These are phyloP conservation scores for Diarsia dahlii DNA, from an alignment of 2,888 invertebrate genomes.

Conservation along the genomic window DNA sequence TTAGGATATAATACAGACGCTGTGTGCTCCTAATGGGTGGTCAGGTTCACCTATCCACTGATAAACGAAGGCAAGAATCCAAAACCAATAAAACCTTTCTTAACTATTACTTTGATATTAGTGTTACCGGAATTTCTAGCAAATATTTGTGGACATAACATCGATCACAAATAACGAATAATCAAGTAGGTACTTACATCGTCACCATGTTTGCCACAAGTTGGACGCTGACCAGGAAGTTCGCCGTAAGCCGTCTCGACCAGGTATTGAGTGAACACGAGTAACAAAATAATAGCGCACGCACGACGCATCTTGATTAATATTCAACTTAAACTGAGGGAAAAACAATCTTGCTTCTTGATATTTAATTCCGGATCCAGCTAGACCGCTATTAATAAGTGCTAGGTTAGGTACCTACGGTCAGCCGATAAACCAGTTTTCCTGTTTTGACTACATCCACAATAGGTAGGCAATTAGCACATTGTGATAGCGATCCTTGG, in stretches of 20 bases:
- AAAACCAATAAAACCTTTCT: too few relatives aligned
- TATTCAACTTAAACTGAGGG: slow-evolving; percentile 18
- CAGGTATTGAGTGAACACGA: slow-evolving; percentile 43
- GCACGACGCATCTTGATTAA: slow-evolving; percentile 67
- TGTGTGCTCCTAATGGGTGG: too few relatives aligned
- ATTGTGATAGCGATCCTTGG: slow-evolving; percentile 20
- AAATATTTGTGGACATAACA: background rate
- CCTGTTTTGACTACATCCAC: slow-evolving; percentile 31
- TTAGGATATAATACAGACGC: too few relatives aligned
- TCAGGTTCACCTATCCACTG: too few relatives aligned
- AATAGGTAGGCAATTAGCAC: slow-evolving; percentile 9
- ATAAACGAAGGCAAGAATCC: too few relatives aligned
- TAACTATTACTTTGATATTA: background rate
- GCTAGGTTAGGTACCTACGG: slow-evolving; percentile 17
- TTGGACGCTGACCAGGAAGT: background rate
- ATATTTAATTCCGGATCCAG: slow-evolving; percentile 12
- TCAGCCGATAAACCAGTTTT: slow-evolving; percentile 39
- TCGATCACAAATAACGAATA: too few relatives aligned
- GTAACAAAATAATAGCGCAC: slow-evolving; percentile 58
- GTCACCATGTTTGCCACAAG: slow-evolving; percentile 41
- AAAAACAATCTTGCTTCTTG: slow-evolving; percentile 10
- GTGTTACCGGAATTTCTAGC: background rate
- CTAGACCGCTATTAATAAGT: slow-evolving; percentile 15
- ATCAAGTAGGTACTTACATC: slow-evolving; percentile 34
- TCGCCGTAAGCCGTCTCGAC: slow-evolving; percentile 29